Conservation (phyloP, 1,140 invertebrate genomes). For the Daktulosphaira vitifoliae region DNA sequence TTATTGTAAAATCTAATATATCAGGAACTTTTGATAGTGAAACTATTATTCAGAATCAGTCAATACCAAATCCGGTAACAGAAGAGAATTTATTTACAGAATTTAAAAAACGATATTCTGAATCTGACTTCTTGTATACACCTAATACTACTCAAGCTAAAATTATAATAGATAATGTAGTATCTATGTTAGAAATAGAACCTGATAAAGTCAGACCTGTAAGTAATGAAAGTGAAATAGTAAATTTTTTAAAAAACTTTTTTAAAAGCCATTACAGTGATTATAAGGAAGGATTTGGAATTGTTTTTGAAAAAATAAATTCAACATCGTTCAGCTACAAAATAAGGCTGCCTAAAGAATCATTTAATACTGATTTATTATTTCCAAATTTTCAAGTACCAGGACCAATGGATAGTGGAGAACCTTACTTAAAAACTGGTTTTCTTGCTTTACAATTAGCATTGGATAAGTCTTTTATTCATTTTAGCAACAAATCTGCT, state of each 20-base stretch:
- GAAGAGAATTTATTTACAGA: not conserved
- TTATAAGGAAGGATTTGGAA: not conserved
- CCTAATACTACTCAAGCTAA: not conserved
- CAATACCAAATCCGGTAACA: not conserved
- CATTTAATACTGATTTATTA: constrained; percentile 29
- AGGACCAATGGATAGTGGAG: constrained; percentile 26
- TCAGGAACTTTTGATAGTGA: too few relatives aligned
- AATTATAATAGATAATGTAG: not conserved
- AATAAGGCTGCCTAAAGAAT: constrained; percentile 15
- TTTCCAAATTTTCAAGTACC: constrained; percentile 28
- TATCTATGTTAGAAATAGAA: not conserved
- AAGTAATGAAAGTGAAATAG: constrained; percentile 5
- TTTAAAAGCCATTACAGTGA: not conserved
- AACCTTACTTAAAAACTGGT: constrained; percentile 25
- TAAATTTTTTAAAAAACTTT: not conserved
- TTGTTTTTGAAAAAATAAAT: constrained; percentile 13
- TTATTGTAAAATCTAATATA: not conserved
- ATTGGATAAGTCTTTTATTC: constrained; percentile 34
- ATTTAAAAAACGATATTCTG: not conserved
- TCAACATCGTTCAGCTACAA: constrained; percentile 26
- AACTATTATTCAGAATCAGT: too few relatives aligned
- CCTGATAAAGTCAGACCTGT: not conserved
- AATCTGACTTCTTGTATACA: not conserved
- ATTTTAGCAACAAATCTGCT: not conserved
- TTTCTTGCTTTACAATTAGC: constrained; percentile 35